Evolutionary conservation across 2,888 invertebrate genomes (phyloP).

Genomic region (Cosmia pyralina): DNA sequence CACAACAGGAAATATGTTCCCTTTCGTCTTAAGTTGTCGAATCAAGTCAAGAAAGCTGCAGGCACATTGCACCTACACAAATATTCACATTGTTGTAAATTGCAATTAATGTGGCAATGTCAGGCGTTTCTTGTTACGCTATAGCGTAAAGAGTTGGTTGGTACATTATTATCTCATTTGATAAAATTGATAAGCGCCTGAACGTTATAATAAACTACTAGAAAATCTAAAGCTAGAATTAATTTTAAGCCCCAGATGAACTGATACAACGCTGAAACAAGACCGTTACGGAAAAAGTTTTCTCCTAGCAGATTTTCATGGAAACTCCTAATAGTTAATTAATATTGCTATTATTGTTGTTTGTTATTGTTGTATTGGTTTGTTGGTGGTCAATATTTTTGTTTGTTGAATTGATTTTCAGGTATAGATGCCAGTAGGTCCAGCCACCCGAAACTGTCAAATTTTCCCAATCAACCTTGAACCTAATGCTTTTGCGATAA

Average conservation of each 20-base stretch:
- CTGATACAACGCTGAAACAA: background rate
- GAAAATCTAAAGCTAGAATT: background rate
- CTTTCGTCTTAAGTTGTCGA: slow-evolving; percentile 48
- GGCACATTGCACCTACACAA: slow-evolving; percentile 34
- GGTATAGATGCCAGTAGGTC: no score
- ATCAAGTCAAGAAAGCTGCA: slow-evolving; percentile 31
- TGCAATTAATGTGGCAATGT: slow-evolving; percentile 1
- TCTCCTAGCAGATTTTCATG: background rate
- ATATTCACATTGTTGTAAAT: slow-evolving; percentile 38
- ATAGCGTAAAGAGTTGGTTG: background rate
- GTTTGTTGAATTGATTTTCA: background rate
- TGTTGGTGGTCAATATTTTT: background rate
- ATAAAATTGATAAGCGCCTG: background rate
- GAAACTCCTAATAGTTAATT: background rate
- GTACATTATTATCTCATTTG: background rate
- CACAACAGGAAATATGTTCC: slow-evolving; percentile 72
- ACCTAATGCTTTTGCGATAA: no score
- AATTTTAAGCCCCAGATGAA: background rate
- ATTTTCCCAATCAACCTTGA: no score
- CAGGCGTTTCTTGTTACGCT: slow-evolving; percentile 25
- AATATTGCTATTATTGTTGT: background rate
- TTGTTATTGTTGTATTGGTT: background rate
- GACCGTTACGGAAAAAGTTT: background rate
- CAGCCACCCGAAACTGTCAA: no score
- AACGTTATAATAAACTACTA: no score